Evolutionary conservation across 2,797 vertebrate genomes (phyloP).

Genomic region (Eulemur albifrons): DNA sequence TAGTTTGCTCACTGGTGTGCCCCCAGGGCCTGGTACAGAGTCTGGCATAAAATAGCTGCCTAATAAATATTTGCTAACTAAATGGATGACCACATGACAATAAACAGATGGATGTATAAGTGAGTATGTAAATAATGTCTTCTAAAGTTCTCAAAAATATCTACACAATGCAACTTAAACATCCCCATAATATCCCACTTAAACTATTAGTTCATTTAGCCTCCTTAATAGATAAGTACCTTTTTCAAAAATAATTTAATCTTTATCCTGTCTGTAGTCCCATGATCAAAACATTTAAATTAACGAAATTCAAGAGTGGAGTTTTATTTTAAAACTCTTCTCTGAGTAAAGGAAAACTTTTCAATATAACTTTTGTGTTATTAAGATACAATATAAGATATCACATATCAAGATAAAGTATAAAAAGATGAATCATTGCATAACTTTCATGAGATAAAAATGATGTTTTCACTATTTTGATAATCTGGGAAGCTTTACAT

Average conservation of each 20-base stretch:
- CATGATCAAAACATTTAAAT: not conserved
- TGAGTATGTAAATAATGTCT: not conserved
- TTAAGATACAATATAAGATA: not conserved
- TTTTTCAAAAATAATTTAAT: not conserved
- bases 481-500: not conserved
- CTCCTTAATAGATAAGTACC: not conserved
- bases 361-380: not conserved
- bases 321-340: not conserved
- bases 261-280: not conserved
- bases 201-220: not conserved
- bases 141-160: slow-evolving; percentile 6
- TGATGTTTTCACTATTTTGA: slow-evolving; percentile 11
- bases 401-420: not conserved
- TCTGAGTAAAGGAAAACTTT: not conserved
- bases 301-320: not conserved
- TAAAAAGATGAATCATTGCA: not conserved
- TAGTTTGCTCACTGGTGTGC: not conserved
- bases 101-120: not conserved
- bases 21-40: not conserved
- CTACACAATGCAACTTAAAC: not conserved
- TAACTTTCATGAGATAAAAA: not conserved
- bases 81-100: not conserved
- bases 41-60: not conserved
- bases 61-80: not conserved
- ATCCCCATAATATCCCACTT: not conserved